phyloP scores from a whole-genome alignment of 2,797 vertebrate species.

The Alcedo atthis region DNA sequence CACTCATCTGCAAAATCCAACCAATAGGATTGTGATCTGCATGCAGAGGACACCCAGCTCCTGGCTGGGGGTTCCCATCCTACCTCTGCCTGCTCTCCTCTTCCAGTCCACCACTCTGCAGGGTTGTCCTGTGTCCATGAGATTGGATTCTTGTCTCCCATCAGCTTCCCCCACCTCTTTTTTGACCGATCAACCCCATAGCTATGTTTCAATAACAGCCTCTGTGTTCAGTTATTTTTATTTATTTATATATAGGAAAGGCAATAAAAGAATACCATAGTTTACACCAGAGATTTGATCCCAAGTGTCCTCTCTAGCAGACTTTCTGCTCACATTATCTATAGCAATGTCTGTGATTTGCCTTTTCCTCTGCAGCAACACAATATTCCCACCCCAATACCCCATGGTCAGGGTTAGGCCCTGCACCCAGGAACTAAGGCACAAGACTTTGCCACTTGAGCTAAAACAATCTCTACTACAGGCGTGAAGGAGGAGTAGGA shows the following conservation, averaged over 20 bases:
- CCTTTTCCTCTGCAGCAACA: not conserved
- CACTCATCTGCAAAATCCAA: not conserved
- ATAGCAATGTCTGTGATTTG: not conserved
- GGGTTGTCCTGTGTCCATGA: rapidly evolving
- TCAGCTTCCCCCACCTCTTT: not conserved
- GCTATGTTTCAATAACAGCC: not conserved
- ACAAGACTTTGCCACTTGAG: constrained; percentile 35
- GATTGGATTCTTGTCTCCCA: not conserved
- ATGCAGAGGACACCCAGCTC: not conserved
- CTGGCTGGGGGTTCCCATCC: not conserved
- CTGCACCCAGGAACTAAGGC: constrained; percentile 41
- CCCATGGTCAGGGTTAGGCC: not conserved
- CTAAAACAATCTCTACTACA: constrained; percentile 17
- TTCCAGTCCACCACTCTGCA: not conserved
- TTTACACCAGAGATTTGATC: not conserved
- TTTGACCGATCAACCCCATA: not conserved
- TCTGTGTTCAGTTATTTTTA: not conserved
- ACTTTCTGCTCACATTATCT: not conserved
- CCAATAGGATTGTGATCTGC: not conserved
- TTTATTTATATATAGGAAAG: constrained; percentile 65
- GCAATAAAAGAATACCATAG: constrained; percentile 21
- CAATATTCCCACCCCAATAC: not conserved
- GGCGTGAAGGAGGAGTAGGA: not conserved
- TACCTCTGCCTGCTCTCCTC: not conserved
- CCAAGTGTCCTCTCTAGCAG: not conserved